Evolutionary conservation across 2,797 vertebrate species (phyloP).

Genomic region (Thamnophis elegans): DNA sequence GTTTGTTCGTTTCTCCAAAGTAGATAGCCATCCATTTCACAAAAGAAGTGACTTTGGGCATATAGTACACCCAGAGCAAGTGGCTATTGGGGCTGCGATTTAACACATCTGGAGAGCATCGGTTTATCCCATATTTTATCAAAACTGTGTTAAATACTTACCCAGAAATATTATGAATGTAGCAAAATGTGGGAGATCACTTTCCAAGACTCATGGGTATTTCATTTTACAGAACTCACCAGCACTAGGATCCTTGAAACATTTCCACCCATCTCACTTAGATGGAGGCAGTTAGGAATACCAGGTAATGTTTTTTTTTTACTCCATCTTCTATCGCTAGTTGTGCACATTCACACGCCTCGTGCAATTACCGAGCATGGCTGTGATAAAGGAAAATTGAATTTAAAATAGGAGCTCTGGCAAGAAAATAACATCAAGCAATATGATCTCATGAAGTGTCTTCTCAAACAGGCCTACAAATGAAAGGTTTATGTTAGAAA

Average conservation of each 20-base stretch:
- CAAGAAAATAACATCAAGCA: slow-evolving; percentile 26
- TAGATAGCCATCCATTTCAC: not conserved
- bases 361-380: slow-evolving; percentile 15
- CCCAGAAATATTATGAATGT: not conserved
- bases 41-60: not conserved
- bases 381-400: slow-evolving; percentile 34
- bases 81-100: not conserved
- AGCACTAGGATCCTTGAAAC: slow-evolving; percentile 7
- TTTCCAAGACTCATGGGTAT: slow-evolving; percentile 3
- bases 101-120: not conserved
- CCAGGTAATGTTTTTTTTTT: not conserved
- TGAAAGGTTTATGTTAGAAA: not conserved
- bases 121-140: not conserved
- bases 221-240: slow-evolving; percentile 9
- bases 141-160: not conserved
- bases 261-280: not conserved
- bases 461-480: not conserved
- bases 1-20: not conserved
- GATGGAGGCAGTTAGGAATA: slow-evolving; percentile 13
- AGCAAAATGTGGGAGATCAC: not conserved
- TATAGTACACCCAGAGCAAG: not conserved
- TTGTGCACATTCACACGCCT: not conserved
- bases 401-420: slow-evolving; percentile 34
- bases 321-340: slow-evolving; percentile 15
- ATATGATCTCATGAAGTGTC: not conserved